phyloP scores from a whole-genome alignment of 2,113 vertebrate species.

The Rhinogobius similis region DNA sequence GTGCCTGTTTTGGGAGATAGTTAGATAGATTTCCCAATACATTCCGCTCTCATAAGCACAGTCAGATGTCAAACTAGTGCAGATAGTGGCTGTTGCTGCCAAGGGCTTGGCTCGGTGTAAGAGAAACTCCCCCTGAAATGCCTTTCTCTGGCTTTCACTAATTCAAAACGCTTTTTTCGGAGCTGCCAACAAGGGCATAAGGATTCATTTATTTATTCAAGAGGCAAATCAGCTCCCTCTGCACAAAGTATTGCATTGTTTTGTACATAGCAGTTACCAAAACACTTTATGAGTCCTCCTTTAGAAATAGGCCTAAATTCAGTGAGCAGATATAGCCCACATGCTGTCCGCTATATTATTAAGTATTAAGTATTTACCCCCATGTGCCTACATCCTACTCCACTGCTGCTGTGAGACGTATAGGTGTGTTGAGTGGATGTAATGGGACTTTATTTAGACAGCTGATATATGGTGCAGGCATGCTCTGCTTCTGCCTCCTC shows the following conservation, averaged over 20 bases:
- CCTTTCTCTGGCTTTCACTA: slow-evolving; percentile 43
- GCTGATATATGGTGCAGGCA: slow-evolving; percentile 72
- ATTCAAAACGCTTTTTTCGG: slow-evolving; percentile 58
- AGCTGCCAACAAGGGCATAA: slow-evolving; percentile 56
- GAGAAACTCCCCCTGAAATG: slow-evolving; percentile 54
- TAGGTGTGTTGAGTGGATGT: slow-evolving; percentile 52
- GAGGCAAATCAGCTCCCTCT: slow-evolving; percentile 23
- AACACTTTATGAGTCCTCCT: not conserved
- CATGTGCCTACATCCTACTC: not conserved
- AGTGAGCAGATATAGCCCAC: not conserved
- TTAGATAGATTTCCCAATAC: slow-evolving; percentile 32
- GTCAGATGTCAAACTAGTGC: slow-evolving; percentile 25
- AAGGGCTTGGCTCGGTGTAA: slow-evolving; percentile 40
- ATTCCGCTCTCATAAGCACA: slow-evolving; percentile 13
- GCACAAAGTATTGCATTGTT: not conserved
- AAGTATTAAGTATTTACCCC: not conserved
- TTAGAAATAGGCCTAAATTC: not conserved
- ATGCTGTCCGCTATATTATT: not conserved
- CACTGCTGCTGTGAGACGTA: slow-evolving; percentile 20
- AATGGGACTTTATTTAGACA: slow-evolving; percentile 65
- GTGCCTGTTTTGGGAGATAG: slow-evolving; percentile 1
- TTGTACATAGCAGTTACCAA: not conserved
- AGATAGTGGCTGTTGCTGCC: slow-evolving; percentile 30
- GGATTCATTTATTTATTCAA: slow-evolving; percentile 53
- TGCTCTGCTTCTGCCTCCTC: slow-evolving; percentile 40